Percentiles rank a stretch among this genome's conserved stretches.
phyloP scores from a whole-genome alignment of 2,797 vertebrate species.

The Syncerus caffer region DNA sequence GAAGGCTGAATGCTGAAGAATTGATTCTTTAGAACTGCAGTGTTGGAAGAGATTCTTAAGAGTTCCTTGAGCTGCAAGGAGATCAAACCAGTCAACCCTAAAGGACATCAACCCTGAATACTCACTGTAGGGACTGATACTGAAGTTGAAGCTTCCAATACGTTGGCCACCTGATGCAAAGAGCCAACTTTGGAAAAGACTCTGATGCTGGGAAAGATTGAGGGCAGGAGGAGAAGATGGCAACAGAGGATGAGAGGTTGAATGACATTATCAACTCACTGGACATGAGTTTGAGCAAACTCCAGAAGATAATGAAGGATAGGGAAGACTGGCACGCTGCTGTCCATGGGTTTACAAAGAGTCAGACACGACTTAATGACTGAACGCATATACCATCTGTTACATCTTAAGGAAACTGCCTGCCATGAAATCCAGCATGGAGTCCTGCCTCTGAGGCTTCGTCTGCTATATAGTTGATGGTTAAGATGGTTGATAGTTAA shows the following conservation, averaged over 20 bases:
- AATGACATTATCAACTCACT: background rate
- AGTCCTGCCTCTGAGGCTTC: background rate
- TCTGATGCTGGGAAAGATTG: background rate
- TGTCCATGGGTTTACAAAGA: background rate
- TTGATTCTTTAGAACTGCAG: background rate
- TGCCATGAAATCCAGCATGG: background rate
- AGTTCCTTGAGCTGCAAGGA: background rate
- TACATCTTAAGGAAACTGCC: background rate
- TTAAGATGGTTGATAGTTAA: background rate
- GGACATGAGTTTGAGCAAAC: background rate
- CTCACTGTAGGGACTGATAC: background rate
- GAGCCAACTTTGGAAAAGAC: background rate
- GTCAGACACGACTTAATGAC: background rate
- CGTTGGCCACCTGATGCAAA: background rate
- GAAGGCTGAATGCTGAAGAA: background rate
- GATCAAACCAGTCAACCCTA: background rate
- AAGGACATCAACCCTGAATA: background rate
- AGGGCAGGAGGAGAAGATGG: background rate
- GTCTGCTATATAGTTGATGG: background rate
- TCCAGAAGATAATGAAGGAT: background rate
- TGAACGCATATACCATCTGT: background rate
- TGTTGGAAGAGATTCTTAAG: background rate
- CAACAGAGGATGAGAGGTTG: background rate
- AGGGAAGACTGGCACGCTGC: background rate
- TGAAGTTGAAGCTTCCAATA: background rate